A percentile compares a stretch with the other conserved stretches of the same genome.
Conservation (phyloP, 1,140 invertebrate species). For the Caenorhabditis briggsae region DNA sequence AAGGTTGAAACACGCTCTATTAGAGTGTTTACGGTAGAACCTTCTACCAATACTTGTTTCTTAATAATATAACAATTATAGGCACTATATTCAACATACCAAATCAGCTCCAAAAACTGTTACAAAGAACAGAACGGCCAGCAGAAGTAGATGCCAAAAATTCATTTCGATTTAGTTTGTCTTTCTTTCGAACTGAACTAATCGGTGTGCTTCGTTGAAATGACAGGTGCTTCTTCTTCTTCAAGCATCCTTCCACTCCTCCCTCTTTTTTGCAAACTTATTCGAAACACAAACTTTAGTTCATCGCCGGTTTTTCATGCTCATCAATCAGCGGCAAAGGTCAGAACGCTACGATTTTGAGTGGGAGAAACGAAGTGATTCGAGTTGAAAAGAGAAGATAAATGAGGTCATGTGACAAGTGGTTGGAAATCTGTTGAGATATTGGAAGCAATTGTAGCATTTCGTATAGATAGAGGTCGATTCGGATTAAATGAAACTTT, state of each 20-base stretch:
- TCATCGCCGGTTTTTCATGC: slow-evolving; percentile 25
- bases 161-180: slow-evolving; percentile 3
- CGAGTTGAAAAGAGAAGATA: neutral
- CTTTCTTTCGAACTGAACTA: slow-evolving; percentile 27
- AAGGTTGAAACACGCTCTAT: too few species aligned
- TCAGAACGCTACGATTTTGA: slow-evolving; percentile 35
- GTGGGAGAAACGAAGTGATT: slow-evolving; percentile 24
- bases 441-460: neutral
- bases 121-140: slow-evolving; percentile 26
- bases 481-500: neutral
- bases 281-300: slow-evolving; percentile 39
- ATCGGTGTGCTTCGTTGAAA: neutral
- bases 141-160: slow-evolving; percentile 41
- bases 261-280: slow-evolving; percentile 49
- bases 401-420: slow-evolving; percentile 43
- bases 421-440: neutral
- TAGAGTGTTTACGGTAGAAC: too few species aligned
- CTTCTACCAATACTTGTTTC: too few species aligned
- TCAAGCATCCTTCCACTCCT: neutral
- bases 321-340: slow-evolving; percentile 45
- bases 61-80: too few species aligned
- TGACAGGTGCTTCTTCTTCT: slow-evolving; percentile 27
- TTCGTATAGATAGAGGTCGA: slow-evolving; percentile 21
- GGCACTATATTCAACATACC: neutral
- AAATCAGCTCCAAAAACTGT: slow-evolving; percentile 19